Evolutionary conservation across 1,140 invertebrate genomes (phyloP).

Genomic region (Cotesia glomerata): DNA sequence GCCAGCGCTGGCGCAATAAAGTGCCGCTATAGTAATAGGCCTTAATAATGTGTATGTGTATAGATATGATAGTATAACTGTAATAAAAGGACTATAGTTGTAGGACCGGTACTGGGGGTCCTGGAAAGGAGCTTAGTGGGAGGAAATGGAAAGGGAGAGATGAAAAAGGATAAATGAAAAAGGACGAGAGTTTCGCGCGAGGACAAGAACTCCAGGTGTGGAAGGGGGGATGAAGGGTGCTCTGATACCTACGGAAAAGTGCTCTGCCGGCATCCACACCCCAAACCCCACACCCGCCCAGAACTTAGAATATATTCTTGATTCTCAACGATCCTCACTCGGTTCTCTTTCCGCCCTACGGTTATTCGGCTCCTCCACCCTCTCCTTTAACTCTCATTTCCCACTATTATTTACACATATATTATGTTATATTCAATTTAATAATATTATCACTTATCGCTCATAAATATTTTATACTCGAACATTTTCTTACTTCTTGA

Average conservation of each 20-base stretch:
- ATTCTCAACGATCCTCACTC: neutral
- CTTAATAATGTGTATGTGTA: too few relatives aligned
- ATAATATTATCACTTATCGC: too few relatives aligned
- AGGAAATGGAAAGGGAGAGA: neutral
- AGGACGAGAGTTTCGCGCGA: too few relatives aligned
- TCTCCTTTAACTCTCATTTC: too few relatives aligned
- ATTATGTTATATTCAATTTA: too few relatives aligned
- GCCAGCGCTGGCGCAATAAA: conserved; percentile 12
- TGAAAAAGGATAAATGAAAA: neutral
- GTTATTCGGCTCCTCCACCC: neutral
- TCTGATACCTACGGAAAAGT: neutral
- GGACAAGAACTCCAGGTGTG: neutral
- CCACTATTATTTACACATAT: too few relatives aligned
- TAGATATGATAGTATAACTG: neutral
- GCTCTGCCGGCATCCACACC: neutral
- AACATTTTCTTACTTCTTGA: too few relatives aligned
- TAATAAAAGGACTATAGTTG: neutral
- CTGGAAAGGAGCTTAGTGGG: neutral
- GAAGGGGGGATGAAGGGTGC: neutral
- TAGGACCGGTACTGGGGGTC: neutral
- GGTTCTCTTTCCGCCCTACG: neutral
- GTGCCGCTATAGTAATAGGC: conserved; percentile 3
- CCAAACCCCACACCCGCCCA: neutral
- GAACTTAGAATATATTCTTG: neutral
- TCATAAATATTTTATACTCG: too few relatives aligned